These are phyloP conservation scores for Tetragonula clypearis DNA, from an alignment of 1,140 invertebrate genomes.

Conservation along the genomic window DNA sequence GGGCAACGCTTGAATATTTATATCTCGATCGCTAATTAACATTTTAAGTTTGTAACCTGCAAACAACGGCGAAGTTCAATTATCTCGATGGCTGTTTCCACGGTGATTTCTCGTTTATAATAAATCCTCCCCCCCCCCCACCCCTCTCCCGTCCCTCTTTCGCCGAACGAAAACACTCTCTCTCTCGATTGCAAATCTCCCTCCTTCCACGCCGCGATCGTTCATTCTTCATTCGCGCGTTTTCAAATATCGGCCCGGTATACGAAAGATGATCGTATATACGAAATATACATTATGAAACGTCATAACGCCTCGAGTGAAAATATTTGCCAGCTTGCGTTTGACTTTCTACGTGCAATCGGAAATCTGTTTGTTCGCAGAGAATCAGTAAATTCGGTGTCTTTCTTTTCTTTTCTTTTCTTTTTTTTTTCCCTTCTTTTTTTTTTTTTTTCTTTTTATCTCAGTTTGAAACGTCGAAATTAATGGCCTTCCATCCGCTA, in stretches of 20 bases:
- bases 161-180: neutral
- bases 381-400: too few relatives aligned
- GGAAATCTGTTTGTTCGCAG: too few relatives aligned
- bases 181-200: neutral
- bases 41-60: slow-evolving; percentile 3
- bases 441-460: too few relatives aligned
- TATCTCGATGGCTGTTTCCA: slow-evolving; percentile 12
- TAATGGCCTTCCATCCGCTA: too few relatives aligned
- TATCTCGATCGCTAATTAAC: slow-evolving; percentile 26
- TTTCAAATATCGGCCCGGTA: neutral
- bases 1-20: slow-evolving; percentile 22
- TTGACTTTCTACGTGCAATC: too few relatives aligned
- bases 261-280: neutral
- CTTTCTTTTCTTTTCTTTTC: too few relatives aligned
- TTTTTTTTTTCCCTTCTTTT: too few relatives aligned
- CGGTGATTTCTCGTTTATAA: slow-evolving; percentile 2
- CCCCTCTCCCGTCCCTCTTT: too few relatives aligned
- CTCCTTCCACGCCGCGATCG: neutral
- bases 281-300: neutral
- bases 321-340: too few relatives aligned
- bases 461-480: too few relatives aligned
- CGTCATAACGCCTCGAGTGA: neutral
- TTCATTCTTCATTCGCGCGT: neutral
- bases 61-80: slow-evolving; percentile 16
- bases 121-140: neutral